Conservation (phyloP, 2,888 invertebrate genomes). For the Pandemis cinnamomeana region DNA sequence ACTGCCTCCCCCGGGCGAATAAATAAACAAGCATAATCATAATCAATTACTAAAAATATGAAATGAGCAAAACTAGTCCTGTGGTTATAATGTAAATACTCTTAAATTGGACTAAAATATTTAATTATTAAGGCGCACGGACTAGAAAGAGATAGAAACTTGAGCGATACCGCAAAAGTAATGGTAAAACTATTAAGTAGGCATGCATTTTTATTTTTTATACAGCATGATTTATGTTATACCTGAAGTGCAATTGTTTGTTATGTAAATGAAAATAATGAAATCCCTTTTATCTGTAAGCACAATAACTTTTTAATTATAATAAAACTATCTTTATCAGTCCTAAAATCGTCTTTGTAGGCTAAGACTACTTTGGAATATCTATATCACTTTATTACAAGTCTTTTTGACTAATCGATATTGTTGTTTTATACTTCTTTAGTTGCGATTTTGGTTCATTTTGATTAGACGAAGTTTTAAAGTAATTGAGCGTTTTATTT, state of each 20-base stretch:
- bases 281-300: slow-evolving; percentile 28
- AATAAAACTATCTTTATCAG: slow-evolving; percentile 18
- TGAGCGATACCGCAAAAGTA: slow-evolving; percentile 9
- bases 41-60: background rate
- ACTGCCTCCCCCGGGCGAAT: background rate
- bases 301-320: slow-evolving; percentile 29
- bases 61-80: slow-evolving; percentile 13
- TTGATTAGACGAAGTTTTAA: slow-evolving; percentile 11
- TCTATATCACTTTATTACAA: slow-evolving; percentile 36
- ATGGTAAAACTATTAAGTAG: slow-evolving; percentile 11
- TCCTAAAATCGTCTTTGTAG: slow-evolving; percentile 1
- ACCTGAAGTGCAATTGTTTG: slow-evolving; percentile 26
- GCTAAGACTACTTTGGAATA: slow-evolving; percentile 28
- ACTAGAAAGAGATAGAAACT: background rate
- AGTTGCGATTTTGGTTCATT: background rate
- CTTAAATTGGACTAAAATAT: background rate
- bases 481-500: slow-evolving; percentile 5
- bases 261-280: slow-evolving; percentile 34
- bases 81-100: slow-evolving; percentile 25
- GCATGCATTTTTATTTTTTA: slow-evolving; percentile 39
- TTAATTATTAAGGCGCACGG: slow-evolving; percentile 11
- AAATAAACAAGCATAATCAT: background rate
- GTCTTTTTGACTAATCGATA: slow-evolving; percentile 33
- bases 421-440: slow-evolving; percentile 25
- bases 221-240: slow-evolving; percentile 21